Base-by-base conservation (phyloP, 2,113 vertebrate species). In the Rhinichthys klamathensis region DNA sequence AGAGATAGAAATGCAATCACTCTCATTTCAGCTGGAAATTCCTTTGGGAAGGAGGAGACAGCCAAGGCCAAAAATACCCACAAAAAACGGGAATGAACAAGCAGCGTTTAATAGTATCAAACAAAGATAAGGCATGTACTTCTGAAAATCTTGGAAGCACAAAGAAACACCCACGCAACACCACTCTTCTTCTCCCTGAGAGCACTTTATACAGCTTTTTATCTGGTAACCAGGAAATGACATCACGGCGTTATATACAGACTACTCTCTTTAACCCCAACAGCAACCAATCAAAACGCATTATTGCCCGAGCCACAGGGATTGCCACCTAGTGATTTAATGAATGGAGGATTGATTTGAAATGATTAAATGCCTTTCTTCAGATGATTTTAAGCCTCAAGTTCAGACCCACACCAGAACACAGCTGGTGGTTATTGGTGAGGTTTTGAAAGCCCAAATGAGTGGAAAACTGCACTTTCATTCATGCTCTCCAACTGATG, bases 151-250 rank as follows among this genome's bases (percentile, higher is more conserved):
- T 65, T 80, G 60, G 18, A 46, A 83, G 67, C 21, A 58, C 60
- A 65, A 80, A 80, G 60, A 83, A 72, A 72, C 44, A 44, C 58
- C 77, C 30, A 81, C 18, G 21, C 18, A 9, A 27, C 32, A 8
- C 25, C 32, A 25, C 56, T 80, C 65, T 65, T n/a, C 60, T 18
- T 70, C 21, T 83, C 18, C 27, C 32, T 73, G 23, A 25, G 32
- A 65, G 30, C 13, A 80, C 38, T 76, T 69, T 44, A 25, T 44
- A 58, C 18, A 49, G 27, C 23, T 27, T 54, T 56, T 84, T 83
- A 86, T 80, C 74, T 65, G 44, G n/a, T 79, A 44, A 73, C 84
- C 65, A 65, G 84, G 84, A 86, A 80, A 76, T 86, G 69, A 88
- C 69, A 27, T 81, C 69, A 70, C 46, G 27, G 27, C 13, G 2